These are phyloP conservation scores for Drosophila nr. perissopoda DNA, from an alignment of 2,888 invertebrate species.

Conservation along the genomic window DNA sequence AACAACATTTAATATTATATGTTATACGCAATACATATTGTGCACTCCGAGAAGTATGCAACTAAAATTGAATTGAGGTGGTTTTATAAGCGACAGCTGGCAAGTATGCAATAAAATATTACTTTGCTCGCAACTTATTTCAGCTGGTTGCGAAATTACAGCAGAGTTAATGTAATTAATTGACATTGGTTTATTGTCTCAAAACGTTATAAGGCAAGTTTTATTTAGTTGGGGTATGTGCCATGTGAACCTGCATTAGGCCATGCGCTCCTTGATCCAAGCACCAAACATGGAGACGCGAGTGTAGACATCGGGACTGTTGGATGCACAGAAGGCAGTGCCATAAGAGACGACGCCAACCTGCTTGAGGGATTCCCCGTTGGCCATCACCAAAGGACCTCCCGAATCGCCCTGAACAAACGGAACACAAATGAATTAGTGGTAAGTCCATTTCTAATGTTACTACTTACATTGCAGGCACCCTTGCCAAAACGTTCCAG, in stretches of 20 bases:
- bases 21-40: background rate
- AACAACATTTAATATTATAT: background rate
- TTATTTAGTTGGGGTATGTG: too few relatives aligned
- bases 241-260: constrained; percentile 14
- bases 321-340: constrained; percentile 83
- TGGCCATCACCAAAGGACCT: constrained; percentile 83
- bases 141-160: constrained; percentile 8
- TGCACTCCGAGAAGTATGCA: background rate
- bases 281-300: constrained; percentile 83
- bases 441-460: too few relatives aligned
- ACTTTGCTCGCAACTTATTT: background rate
- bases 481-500: constrained; percentile 82
- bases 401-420: constrained; percentile 83
- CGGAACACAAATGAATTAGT: background rate
- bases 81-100: background rate
- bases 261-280: constrained; percentile 82
- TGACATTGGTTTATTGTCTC: background rate
- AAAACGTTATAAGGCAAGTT: too few relatives aligned
- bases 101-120: constrained; percentile 9
- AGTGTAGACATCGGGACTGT: constrained; percentile 83
- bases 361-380: constrained; percentile 75
- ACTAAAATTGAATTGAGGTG: background rate
- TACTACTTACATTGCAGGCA: constrained; percentile 83
- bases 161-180: background rate
- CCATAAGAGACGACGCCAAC: constrained; percentile 85